These are phyloP conservation scores for Pegoplata infirma DNA, from an alignment of 2,888 invertebrate genomes.

Conservation along the genomic window DNA sequence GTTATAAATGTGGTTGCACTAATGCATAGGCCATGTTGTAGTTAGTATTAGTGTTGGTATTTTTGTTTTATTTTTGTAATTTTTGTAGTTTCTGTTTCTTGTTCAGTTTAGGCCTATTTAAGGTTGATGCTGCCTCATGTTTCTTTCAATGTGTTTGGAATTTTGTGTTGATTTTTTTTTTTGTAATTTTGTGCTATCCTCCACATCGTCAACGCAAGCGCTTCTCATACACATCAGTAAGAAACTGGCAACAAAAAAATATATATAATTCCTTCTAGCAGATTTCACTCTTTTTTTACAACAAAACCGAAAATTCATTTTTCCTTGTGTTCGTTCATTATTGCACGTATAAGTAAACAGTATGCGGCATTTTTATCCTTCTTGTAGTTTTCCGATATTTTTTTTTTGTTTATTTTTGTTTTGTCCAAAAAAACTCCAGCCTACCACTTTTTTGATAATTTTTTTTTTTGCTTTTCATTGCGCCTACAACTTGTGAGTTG, in stretches of 20 bases:
- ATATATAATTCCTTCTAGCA: neutral
- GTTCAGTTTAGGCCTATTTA: slow-evolving; percentile 49
- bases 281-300: slow-evolving; percentile 7
- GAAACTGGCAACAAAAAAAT: neutral
- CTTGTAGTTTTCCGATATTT: slow-evolving; percentile 23
- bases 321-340: slow-evolving; percentile 31
- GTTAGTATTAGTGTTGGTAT: slow-evolving; percentile 12
- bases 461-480: slow-evolving; percentile 44
- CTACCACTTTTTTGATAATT: slow-evolving; percentile 40
- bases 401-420: slow-evolving; percentile 31
- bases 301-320: slow-evolving; percentile 2
- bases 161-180: neutral
- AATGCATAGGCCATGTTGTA: slow-evolving; percentile 12
- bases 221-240: neutral
- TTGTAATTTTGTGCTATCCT: neutral
- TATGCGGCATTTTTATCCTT: slow-evolving; percentile 57
- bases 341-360: slow-evolving; percentile 40
- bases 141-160: neutral
- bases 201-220: neutral
- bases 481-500: slow-evolving; percentile 60
- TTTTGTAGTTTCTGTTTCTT: slow-evolving; percentile 24
- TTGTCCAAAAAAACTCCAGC: slow-evolving; percentile 47
- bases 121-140: slow-evolving; percentile 38
- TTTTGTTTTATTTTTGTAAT: neutral
- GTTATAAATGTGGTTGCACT: slow-evolving; percentile 29